Percentiles rank a stretch among this genome's conserved stretches.
These are phyloP conservation scores for Melanogrammus aeglefinus DNA, from an alignment of 2,797 vertebrate genomes.

Conservation along the genomic window DNA sequence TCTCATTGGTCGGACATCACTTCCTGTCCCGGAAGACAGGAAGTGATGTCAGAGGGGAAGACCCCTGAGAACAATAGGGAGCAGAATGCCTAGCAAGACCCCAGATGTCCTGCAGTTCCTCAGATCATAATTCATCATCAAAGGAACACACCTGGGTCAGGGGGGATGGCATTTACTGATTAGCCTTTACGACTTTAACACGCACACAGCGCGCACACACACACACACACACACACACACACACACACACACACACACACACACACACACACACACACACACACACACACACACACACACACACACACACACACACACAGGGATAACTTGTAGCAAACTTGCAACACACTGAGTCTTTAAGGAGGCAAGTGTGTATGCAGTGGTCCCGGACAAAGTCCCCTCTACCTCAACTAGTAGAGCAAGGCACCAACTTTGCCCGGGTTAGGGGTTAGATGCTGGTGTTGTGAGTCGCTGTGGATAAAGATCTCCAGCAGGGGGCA, in stretches of 20 bases:
- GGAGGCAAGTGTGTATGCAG: background rate
- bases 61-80: background rate
- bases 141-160: background rate
- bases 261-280: background rate
- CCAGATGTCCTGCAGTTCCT: background rate
- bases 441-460: background rate
- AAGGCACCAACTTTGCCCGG: background rate
- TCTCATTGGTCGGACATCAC: too few relatives aligned
- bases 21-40: too few relatives aligned
- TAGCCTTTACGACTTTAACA: background rate
- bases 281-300: too few relatives aligned
- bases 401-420: background rate
- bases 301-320: too few relatives aligned
- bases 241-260: background rate
- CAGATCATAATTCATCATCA: too few relatives aligned
- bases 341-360: background rate
- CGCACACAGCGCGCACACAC: too few relatives aligned
- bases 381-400: too few relatives aligned
- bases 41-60: background rate
- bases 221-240: too few relatives aligned
- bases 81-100: background rate
- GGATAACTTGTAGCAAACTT: too few relatives aligned
- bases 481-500: too few relatives aligned
- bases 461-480: too few relatives aligned
- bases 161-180: background rate